These are phyloP conservation scores for Tetrao urogallus DNA, from an alignment of 2,113 vertebrate genomes.

Conservation along the genomic window DNA sequence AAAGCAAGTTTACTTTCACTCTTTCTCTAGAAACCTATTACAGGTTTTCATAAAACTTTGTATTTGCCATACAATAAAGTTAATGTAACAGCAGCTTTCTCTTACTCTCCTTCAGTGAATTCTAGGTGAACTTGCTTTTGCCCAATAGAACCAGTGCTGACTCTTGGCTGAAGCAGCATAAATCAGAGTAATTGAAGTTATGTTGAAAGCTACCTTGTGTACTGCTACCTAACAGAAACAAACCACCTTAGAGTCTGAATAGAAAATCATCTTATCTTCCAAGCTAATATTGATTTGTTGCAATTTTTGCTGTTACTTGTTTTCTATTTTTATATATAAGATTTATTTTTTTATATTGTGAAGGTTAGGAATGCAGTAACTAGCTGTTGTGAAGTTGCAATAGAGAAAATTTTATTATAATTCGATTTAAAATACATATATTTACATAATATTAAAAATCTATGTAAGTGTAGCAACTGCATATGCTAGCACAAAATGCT, in stretches of 20 bases:
- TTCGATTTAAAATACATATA: conserved; percentile 12
- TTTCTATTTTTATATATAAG: neutral
- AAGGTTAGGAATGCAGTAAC: neutral
- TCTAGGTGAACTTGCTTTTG: neutral
- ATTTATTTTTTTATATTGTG: neutral
- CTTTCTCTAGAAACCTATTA: neutral
- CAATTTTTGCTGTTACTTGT: neutral
- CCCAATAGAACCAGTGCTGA: neutral
- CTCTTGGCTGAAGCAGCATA: neutral
- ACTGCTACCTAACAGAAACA: neutral
- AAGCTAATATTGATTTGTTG: neutral
- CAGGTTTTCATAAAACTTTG: neutral
- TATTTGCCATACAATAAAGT: neutral
- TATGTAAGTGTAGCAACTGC: neutral
- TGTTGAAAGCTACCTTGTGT: neutral
- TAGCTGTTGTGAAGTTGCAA: neutral
- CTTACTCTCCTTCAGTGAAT: neutral
- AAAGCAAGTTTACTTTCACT: neutral
- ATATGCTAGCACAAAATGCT: neutral
- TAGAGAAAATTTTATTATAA: neutral
- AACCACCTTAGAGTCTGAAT: neutral
- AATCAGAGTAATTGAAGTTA: neutral
- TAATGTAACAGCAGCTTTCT: neutral
- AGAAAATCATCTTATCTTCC: neutral
- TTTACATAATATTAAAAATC: neutral